A percentile compares a stretch with the other conserved stretches of the same genome.
Evolutionary conservation across 2,113 vertebrate genomes (phyloP).

Genomic region (Gambusia holbrooki): DNA sequence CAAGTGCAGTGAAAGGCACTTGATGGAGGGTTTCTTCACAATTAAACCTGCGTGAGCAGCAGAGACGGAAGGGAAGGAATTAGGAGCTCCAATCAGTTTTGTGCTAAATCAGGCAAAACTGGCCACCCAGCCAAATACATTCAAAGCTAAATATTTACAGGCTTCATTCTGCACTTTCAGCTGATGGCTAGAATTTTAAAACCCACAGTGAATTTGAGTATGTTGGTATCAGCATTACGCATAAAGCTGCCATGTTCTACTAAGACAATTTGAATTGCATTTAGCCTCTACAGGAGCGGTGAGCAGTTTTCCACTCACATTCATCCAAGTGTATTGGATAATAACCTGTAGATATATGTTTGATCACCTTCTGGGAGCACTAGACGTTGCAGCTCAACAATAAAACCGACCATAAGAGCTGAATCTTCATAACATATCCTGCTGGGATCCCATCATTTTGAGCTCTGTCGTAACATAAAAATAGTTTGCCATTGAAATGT

Average conservation of each 20-base stretch:
- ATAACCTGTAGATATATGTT: too few relatives aligned
- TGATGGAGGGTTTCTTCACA: neutral
- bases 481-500: too few relatives aligned
- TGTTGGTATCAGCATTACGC: neutral
- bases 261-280: neutral
- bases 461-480: too few relatives aligned
- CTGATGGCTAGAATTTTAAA: too few relatives aligned
- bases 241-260: neutral
- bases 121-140: neutral
- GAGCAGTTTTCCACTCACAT: neutral
- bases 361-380: too few relatives aligned
- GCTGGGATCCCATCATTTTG: too few relatives aligned
- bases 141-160: neutral
- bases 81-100: neutral
- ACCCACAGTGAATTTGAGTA: neutral
- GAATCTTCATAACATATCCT: too few relatives aligned
- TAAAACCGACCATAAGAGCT: too few relatives aligned
- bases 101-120: neutral
- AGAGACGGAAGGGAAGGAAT: neutral
- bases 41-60: neutral
- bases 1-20: slow-evolving; percentile 4
- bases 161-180: neutral
- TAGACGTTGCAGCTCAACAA: too few relatives aligned
- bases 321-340: too few relatives aligned
- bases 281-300: neutral